phyloP scores from a whole-genome alignment of 1,140 invertebrate species.

The Drosophila pandora region DNA sequence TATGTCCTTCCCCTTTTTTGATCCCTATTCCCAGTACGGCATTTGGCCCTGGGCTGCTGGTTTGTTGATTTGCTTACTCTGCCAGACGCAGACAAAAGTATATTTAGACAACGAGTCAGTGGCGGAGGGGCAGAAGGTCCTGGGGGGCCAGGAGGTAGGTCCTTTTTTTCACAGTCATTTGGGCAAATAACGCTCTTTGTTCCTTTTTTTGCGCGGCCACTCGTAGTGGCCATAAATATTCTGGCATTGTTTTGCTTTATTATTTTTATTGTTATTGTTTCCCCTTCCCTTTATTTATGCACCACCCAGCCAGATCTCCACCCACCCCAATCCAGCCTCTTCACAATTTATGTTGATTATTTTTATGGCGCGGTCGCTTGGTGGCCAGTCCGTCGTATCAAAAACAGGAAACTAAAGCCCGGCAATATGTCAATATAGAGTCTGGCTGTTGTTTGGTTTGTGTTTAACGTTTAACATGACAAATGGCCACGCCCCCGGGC shows the following conservation, averaged over 20 bases:
- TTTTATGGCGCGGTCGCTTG: conserved; percentile 79
- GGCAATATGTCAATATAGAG: conserved; percentile 73
- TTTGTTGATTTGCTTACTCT: conserved; percentile 74
- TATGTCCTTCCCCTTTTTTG: conserved; percentile 5
- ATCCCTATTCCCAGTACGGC: conserved; percentile 65
- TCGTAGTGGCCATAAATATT: conserved; percentile 73
- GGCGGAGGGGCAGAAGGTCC: background rate
- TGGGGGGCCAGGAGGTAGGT: background rate
- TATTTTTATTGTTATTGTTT: conserved; percentile 82
- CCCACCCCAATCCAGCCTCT: conserved; percentile 24
- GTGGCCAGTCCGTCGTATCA: conserved; percentile 61
- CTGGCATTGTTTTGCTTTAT: conserved; percentile 80
- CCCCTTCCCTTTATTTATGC: background rate
- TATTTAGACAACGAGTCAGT: conserved; percentile 39
- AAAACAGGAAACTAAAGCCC: conserved; percentile 60
- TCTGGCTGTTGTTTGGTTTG: conserved; percentile 44
- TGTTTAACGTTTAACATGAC: conserved; percentile 76
- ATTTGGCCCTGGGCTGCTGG: conserved; percentile 66
- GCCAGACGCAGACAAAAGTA: conserved; percentile 70
- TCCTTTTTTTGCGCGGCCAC: conserved; percentile 20
- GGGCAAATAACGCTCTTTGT: conserved; percentile 59
- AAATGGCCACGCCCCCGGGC: conserved; percentile 69
- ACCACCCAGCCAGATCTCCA: background rate
- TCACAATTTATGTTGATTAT: conserved; percentile 80
- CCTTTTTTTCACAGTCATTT: conserved; percentile 73